These are phyloP conservation scores for Drosophila affinis DNA, from an alignment of 2,888 invertebrate genomes.

Conservation along the genomic window DNA sequence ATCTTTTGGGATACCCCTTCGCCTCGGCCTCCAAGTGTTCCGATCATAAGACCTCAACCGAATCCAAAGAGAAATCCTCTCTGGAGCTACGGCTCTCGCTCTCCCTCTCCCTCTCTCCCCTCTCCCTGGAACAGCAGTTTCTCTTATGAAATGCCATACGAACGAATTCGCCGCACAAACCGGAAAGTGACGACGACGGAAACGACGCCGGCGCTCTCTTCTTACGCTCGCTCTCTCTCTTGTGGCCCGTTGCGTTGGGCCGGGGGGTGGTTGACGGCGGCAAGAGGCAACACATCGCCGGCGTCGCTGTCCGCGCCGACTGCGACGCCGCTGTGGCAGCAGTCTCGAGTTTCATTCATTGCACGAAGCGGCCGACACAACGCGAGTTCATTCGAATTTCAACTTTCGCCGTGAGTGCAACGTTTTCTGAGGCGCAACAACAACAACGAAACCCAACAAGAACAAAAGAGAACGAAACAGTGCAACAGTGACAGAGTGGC, in stretches of 20 bases:
- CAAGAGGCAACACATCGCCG: no score
- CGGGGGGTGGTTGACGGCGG: no score
- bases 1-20: no score
- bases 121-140: background rate
- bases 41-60: no score
- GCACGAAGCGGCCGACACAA: slow-evolving; percentile 27
- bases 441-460: slow-evolving; percentile 29
- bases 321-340: slow-evolving; percentile 33
- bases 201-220: slow-evolving; percentile 31
- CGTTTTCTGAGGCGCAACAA: slow-evolving; percentile 58
- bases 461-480: slow-evolving; percentile 21
- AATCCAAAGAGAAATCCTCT: no score
- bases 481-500: slow-evolving; percentile 20
- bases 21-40: no score
- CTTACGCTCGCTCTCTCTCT: slow-evolving; percentile 6
- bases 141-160: slow-evolving; percentile 21
- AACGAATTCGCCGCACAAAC: slow-evolving; percentile 68
- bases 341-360: slow-evolving; percentile 81
- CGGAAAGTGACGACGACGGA: slow-evolving; percentile 47
- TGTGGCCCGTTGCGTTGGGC: no score
- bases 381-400: slow-evolving; percentile 36
- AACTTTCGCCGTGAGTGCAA: slow-evolving; percentile 81
- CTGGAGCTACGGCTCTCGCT: no score
- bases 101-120: background rate
- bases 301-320: slow-evolving; percentile 33